phyloP scores from a whole-genome alignment of 2,888 invertebrate species.

The Muscina levida region DNA sequence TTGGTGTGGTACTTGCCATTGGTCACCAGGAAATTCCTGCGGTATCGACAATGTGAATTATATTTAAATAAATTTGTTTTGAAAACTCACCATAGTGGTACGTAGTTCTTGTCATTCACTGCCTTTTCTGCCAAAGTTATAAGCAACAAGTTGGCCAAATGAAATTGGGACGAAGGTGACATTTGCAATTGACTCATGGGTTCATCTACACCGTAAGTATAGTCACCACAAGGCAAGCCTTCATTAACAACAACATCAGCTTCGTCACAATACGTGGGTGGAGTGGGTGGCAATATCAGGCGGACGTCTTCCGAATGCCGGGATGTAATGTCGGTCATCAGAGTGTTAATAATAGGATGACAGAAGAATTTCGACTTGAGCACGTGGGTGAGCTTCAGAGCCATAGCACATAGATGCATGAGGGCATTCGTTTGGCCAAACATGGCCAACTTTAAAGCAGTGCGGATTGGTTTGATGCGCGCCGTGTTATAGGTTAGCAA shows the following conservation, averaged over 20 bases:
- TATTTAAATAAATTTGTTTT: too few species aligned
- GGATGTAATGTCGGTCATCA: constrained; percentile 75
- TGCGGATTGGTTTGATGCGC: constrained; percentile 81
- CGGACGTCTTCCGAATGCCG: constrained; percentile 78
- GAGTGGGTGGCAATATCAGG: constrained; percentile 71
- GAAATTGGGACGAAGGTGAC: constrained; percentile 80
- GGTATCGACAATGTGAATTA: background rate
- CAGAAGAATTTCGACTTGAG: constrained; percentile 75
- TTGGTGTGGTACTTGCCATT: constrained; percentile 80
- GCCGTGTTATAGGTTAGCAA: constrained; percentile 90
- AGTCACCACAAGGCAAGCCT: constrained; percentile 77
- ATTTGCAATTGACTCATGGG: constrained; percentile 77
- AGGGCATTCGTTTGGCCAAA: constrained; percentile 79
- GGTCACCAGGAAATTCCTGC: constrained; percentile 78
- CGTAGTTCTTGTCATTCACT: constrained; percentile 79
- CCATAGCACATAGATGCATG: constrained; percentile 80
- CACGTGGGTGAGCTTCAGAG: constrained; percentile 77
- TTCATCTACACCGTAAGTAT: constrained; percentile 77
- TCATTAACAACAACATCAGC: constrained; percentile 70
- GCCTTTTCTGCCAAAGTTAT: constrained; percentile 79
- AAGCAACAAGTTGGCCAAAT: constrained; percentile 79
- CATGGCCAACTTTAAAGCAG: constrained; percentile 80
- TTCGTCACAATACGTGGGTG: constrained; percentile 49
- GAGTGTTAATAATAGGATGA: constrained; percentile 72
- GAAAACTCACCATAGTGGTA: constrained; percentile 77